Conservation (phyloP, 2,113 vertebrate species). For the Corythaixoides concolor region DNA sequence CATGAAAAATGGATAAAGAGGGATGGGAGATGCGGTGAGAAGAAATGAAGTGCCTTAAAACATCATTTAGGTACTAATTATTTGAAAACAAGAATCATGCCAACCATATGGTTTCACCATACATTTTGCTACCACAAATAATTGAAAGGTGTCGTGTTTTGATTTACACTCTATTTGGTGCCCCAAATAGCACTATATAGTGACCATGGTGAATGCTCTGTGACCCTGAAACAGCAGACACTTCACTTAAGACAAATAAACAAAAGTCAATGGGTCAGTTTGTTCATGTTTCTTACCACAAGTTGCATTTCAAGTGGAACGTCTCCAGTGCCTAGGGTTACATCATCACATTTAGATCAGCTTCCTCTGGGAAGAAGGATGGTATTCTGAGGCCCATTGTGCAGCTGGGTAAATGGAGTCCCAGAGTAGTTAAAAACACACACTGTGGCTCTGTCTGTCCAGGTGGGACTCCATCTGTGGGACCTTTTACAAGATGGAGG, state of each 20-base stretch:
- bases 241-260: slow-evolving; percentile 17
- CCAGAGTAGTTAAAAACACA: neutral
- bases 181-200: neutral
- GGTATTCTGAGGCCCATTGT: neutral
- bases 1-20: neutral
- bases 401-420: neutral
- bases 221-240: neutral
- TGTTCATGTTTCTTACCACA: neutral
- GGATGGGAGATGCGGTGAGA: neutral
- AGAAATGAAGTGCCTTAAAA: neutral
- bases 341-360: neutral
- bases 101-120: neutral
- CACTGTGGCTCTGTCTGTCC: neutral
- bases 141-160: slow-evolving; percentile 11
- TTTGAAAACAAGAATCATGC: neutral
- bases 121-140: neutral
- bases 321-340: neutral
- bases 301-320: neutral
- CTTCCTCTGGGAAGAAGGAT: neutral
- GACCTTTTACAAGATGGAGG: neutral
- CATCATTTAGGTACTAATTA: neutral
- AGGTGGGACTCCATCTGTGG: neutral
- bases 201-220: neutral
- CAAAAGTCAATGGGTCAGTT: neutral
- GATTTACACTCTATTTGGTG: neutral